Evolutionary conservation across 2,888 invertebrate species (phyloP).

Genomic region (Scaptomyza cyrtandrae): DNA sequence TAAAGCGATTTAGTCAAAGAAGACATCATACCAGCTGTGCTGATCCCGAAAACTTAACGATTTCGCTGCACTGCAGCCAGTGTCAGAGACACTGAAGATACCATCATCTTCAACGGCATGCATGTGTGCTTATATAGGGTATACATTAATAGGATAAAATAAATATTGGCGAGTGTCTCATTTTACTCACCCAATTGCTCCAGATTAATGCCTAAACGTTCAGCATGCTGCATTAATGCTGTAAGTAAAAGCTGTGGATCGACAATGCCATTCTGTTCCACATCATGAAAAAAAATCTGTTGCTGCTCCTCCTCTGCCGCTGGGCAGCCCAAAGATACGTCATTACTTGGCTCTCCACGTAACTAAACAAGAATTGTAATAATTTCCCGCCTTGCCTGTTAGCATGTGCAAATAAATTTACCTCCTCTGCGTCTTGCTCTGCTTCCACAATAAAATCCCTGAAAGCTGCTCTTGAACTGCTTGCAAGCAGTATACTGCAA

Average conservation of each 20-base stretch:
- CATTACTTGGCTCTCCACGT: constrained; percentile 15
- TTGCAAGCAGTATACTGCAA: constrained; percentile 31
- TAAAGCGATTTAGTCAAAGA: constrained; percentile 44
- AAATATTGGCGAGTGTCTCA: not conserved
- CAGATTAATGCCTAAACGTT: constrained; percentile 55
- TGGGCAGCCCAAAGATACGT: constrained; percentile 16
- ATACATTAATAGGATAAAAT: not conserved
- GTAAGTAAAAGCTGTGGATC: constrained; percentile 48
- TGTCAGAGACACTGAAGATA: not conserved
- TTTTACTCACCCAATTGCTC: constrained; percentile 51
- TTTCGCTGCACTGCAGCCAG: constrained; percentile 28
- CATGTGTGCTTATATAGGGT: constrained; percentile 5
- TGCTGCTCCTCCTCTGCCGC: constrained; percentile 17
- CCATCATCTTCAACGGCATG: constrained; percentile 5
- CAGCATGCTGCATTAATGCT: constrained; percentile 57
- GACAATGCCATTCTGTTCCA: constrained; percentile 40
- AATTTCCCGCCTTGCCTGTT: not conserved
- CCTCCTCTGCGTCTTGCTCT: constrained; percentile 37
- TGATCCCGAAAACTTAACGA: constrained; percentile 14
- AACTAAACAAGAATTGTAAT: not conserved
- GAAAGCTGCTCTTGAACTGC: constrained; percentile 47
- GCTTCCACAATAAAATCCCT: constrained; percentile 68
- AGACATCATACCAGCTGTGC: constrained; percentile 59
- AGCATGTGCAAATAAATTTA: not conserved
- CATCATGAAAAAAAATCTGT: constrained; percentile 30